These are phyloP conservation scores for Emydoidea blandingii DNA, from an alignment of 2,797 vertebrate species.

Conservation along the genomic window DNA sequence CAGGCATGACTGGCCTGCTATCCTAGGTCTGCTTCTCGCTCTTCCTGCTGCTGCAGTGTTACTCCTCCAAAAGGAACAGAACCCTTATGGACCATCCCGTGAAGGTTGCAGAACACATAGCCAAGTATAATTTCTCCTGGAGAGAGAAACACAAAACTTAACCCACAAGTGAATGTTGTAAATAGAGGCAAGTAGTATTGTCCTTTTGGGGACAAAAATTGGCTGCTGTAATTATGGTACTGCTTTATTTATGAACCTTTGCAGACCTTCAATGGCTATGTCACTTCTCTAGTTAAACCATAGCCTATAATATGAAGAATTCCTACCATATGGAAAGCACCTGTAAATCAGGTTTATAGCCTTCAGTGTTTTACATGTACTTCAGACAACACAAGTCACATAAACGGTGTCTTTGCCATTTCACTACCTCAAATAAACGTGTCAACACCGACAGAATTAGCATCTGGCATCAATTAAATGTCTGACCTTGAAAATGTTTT, in stretches of 20 bases:
- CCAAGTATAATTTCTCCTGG: neutral
- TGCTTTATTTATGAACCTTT: neutral
- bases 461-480: slow-evolving; percentile 51
- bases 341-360: neutral
- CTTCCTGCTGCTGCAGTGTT: neutral
- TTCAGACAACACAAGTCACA: slow-evolving; percentile 17
- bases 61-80: neutral
- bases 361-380: neutral
- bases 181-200: neutral
- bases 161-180: neutral
- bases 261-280: slow-evolving; percentile 3
- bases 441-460: slow-evolving; percentile 42
- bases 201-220: neutral
- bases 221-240: neutral
- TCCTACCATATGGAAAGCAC: neutral
- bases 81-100: neutral
- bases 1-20: neutral
- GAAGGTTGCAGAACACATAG: neutral
- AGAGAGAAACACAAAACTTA: neutral
- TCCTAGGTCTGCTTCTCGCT: neutral
- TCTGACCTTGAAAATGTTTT: slow-evolving; percentile 67
- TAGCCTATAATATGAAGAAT: neutral
- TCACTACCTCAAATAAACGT: neutral
- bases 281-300: neutral
- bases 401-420: neutral